These are phyloP conservation scores for Amazona vittata DNA, from an alignment of 2,113 vertebrate species.

Conservation along the genomic window DNA sequence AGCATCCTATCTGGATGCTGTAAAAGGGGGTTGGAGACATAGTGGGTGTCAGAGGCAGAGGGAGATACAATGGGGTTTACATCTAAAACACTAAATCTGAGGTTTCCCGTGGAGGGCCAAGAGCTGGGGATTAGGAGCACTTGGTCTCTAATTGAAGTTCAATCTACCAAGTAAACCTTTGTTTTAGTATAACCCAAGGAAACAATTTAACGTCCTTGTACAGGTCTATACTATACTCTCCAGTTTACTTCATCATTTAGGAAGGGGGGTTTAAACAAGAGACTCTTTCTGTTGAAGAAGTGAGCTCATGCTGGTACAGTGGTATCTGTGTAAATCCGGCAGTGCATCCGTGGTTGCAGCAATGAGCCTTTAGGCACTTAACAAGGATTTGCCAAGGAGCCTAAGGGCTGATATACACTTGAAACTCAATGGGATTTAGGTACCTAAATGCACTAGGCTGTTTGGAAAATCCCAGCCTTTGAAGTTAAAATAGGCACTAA, in stretches of 20 bases:
- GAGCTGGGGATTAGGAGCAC: background rate
- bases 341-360: background rate
- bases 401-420: conserved; percentile 13
- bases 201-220: background rate
- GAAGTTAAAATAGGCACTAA: conserved; percentile 12
- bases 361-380: background rate
- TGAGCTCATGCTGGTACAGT: background rate
- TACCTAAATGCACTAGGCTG: conserved; percentile 38
- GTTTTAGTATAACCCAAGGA: background rate
- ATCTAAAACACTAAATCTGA: background rate
- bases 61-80: background rate
- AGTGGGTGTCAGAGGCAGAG: background rate
- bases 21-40: background rate
- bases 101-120: background rate
- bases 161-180: background rate
- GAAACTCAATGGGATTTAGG: conserved; percentile 38
- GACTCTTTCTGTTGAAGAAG: background rate
- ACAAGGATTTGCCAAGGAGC: conserved; percentile 26
- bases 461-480: conserved; percentile 23
- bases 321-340: background rate
- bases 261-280: background rate
- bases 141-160: background rate
- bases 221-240: background rate
- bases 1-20: background rate
- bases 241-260: background rate